These are phyloP conservation scores for Eudemis profundana DNA, from an alignment of 2,888 invertebrate species.

Conservation along the genomic window DNA sequence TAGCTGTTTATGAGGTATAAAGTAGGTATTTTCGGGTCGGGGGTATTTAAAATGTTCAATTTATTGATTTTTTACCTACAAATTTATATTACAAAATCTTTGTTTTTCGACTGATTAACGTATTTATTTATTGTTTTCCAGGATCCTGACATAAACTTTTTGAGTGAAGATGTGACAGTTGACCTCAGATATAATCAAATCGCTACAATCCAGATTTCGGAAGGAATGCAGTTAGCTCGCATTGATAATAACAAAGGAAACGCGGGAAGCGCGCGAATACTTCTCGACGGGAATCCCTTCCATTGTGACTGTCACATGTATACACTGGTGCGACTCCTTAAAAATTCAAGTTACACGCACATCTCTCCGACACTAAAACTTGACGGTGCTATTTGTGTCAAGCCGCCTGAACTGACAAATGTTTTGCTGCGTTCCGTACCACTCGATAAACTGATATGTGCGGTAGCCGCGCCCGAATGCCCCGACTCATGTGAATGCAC, in stretches of 20 bases:
- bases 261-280: constrained; percentile 44
- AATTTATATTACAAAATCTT: neutral
- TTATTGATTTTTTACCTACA: too few species aligned
- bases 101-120: neutral
- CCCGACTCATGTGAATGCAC: constrained; percentile 41
- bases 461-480: constrained; percentile 39
- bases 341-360: constrained; percentile 1
- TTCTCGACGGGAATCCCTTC: constrained; percentile 58
- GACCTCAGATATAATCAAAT: constrained; percentile 35
- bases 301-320: constrained; percentile 59
- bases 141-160: constrained; percentile 34
- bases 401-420: constrained; percentile 43
- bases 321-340: constrained; percentile 47
- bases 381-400: constrained; percentile 27
- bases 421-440: constrained; percentile 46
- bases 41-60: too few species aligned
- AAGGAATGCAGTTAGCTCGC: neutral
- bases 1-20: too few species aligned
- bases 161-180: constrained; percentile 9
- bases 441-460: constrained; percentile 45
- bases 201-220: constrained; percentile 14
- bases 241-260: neutral
- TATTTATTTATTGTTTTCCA: constrained; percentile 14
- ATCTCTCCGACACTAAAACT: constrained; percentile 19
- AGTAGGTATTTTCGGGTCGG: too few species aligned